These are phyloP conservation scores for Leucophenga montana DNA, from an alignment of 2,888 invertebrate species.

Conservation along the genomic window DNA sequence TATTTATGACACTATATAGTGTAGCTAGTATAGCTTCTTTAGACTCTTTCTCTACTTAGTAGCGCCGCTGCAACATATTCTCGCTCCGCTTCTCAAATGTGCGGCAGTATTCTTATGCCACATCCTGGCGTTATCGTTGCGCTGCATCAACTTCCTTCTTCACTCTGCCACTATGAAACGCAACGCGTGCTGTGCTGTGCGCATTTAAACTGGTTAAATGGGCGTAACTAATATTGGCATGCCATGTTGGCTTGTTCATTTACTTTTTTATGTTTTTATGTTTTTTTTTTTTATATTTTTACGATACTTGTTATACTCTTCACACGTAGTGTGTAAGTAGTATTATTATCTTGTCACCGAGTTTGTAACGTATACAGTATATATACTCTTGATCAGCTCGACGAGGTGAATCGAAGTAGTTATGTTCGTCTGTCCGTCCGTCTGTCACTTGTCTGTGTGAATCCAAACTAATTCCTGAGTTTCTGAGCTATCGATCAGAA, in stretches of 20 bases:
- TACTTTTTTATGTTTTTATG: constrained; percentile 18
- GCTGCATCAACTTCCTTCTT: background rate
- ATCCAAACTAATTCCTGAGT: too few species aligned
- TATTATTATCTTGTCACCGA: too few species aligned
- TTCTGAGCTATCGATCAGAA: too few species aligned
- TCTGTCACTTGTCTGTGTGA: too few species aligned
- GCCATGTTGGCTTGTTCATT: constrained; percentile 41
- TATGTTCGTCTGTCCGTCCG: too few species aligned
- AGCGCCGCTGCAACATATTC: background rate
- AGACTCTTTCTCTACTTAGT: constrained; percentile 46
- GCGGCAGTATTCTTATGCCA: constrained; percentile 1
- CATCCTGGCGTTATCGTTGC: constrained; percentile 6
- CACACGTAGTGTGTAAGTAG: too few species aligned
- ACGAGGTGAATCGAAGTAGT: too few species aligned
- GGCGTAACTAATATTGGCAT: constrained; percentile 59
- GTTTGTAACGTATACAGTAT: too few species aligned
- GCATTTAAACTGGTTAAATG: constrained; percentile 52
- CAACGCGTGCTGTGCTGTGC: constrained; percentile 39
- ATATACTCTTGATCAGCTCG: too few species aligned
- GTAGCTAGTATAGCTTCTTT: too few species aligned
- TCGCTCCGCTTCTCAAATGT: constrained; percentile 26
- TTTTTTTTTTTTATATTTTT: constrained; percentile 5
- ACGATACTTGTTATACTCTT: too few species aligned
- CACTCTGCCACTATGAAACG: background rate
- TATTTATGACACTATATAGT: constrained; percentile 9